A percentile compares a stretch with the other conserved stretches of the same genome.
These are phyloP conservation scores for Cylloceria caligata DNA, from an alignment of 2,888 invertebrate species.

Conservation along the genomic window DNA sequence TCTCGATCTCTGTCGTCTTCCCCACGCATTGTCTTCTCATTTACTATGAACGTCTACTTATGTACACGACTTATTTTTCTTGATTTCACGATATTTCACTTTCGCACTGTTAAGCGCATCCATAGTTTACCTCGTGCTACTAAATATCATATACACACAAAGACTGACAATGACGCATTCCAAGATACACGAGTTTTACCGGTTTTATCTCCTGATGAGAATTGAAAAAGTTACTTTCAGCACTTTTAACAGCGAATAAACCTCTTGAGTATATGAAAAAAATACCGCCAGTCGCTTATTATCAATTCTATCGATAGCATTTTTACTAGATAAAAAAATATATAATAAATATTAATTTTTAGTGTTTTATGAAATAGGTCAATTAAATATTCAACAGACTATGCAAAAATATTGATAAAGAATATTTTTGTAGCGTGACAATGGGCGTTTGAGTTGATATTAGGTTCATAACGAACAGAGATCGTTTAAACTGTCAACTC, in stretches of 20 bases:
- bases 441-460: not conserved
- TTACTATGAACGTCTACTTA: constrained; percentile 68
- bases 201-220: constrained; percentile 52
- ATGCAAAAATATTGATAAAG: not conserved
- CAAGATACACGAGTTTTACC: constrained; percentile 24
- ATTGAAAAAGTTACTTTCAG: constrained; percentile 25
- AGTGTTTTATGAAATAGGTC: too few species aligned
- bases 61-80: constrained; percentile 70
- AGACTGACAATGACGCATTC: constrained; percentile 30
- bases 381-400: not conserved
- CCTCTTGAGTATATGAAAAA: too few species aligned
- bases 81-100: constrained; percentile 65
- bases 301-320: too few species aligned
- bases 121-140: constrained; percentile 42
- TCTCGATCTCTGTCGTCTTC: constrained; percentile 23
- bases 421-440: not conserved
- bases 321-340: too few species aligned
- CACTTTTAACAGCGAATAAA: constrained; percentile 15
- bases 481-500: too few species aligned
- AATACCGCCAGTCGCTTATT: too few species aligned
- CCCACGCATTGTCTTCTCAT: constrained; percentile 60
- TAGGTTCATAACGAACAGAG: too few species aligned
- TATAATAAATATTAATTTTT: too few species aligned
- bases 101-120: constrained; percentile 11
- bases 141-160: constrained; percentile 25